Evolutionary conservation across 2,113 vertebrate genomes (phyloP).

Genomic region (Cynoglossus semilaevis): DNA sequence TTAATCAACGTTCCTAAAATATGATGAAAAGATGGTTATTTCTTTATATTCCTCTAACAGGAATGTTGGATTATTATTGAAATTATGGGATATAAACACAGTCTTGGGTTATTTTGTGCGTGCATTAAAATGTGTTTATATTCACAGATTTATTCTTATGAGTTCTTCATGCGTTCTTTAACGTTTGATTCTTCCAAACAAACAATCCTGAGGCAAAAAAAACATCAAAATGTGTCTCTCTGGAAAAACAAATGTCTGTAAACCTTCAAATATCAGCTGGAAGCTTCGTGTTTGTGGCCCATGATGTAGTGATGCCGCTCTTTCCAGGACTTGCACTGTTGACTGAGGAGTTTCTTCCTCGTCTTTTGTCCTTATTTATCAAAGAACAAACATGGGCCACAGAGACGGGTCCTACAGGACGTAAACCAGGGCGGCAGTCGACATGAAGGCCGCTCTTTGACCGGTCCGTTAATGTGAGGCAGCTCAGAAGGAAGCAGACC

Average conservation of each 20-base stretch:
- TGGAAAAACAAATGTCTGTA: no score
- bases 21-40: no score
- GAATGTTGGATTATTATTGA: no score
- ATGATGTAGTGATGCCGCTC: neutral
- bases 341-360: neutral
- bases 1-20: no score
- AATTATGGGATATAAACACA: no score
- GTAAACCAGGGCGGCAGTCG: conserved; percentile 11
- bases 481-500: conserved; percentile 22
- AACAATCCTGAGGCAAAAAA: conserved; percentile 18
- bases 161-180: no score
- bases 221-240: conserved; percentile 22
- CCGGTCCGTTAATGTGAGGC: conserved; percentile 33
- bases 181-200: conserved; percentile 49
- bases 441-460: conserved; percentile 13
- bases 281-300: neutral
- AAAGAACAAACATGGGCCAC: conserved; percentile 1
- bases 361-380: conserved; percentile 8
- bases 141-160: no score
- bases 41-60: no score
- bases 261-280: no score
- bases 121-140: no score
- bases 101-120: no score
- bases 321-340: conserved; percentile 3
- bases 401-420: conserved; percentile 13